Evolutionary conservation across 2,113 vertebrate genomes (phyloP), one percentile per base, ranked within the genome.

Genomic region (Barbus barbus): DNA sequence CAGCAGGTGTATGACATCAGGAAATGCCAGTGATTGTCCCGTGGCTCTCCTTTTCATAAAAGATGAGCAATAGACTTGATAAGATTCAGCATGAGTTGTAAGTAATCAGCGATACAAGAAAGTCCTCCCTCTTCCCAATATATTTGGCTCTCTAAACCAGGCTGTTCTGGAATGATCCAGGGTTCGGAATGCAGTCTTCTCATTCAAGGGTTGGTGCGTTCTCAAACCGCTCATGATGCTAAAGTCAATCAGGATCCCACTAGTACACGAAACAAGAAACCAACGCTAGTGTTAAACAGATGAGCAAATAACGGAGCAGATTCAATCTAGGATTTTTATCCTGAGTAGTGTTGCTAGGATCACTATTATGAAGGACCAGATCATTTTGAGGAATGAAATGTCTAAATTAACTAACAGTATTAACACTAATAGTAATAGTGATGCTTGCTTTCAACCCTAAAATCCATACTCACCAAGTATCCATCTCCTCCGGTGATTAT

Each of bases 391-490:
- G 9, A 41, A n/a, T n/a, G n/a, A n/a, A n/a, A n/a, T n/a, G n/a
- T n/a, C n/a, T n/a, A n/a, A n/a, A n/a, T n/a, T n/a, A n/a, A n/a
- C n/a, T n/a, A n/a, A n/a, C n/a, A n/a, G n/a, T n/a, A n/a, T n/a
- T n/a, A n/a, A n/a, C n/a, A n/a, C n/a, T n/a, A n/a, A n/a, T n/a
- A n/a, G 44, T 74, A 7, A 28, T 20, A 28, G 44, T 20, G 24
- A 28, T 72, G 22, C 14, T 60, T 75, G 16, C 28, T 3, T 76
- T 18, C 26, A 53, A 5, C 8, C 9, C 5, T 67, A 65, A 53
- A 86, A 83, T 83, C 38, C 76, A 61, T 65, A 85, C 83, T 72
- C 81, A 85, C 83, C 36, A 36, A 60, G 14, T n/a, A 56, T 41
- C 28, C 24, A 58, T 38, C 44, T 78, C 5, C 14, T 61, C 20